Evolutionary conservation across 2,797 vertebrate genomes (phyloP), one percentile per base, ranked within the genome.

Genomic region (Stomatorhinus walkeri): DNA sequence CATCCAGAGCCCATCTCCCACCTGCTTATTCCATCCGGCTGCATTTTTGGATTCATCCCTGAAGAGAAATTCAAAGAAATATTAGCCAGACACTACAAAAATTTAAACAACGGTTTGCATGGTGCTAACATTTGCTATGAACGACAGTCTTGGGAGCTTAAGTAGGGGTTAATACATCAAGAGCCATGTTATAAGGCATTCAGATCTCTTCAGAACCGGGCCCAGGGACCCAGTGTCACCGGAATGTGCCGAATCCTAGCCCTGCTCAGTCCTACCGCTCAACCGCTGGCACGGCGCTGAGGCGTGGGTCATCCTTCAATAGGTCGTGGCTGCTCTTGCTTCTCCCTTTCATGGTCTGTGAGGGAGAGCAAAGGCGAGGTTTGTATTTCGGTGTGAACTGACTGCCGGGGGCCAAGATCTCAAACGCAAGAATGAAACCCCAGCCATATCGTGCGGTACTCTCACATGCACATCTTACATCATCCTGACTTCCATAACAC

Each of bases 241-340:
- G 0, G 56, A 59, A 22, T 9, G n/a, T 59, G 24, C 9, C 3
- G 0, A 32, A 72, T 14, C 64, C 4, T 14, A 72, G 28, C 10
- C 64, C 28, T 32, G 28, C 40, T 79, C 24, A 36, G 24, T 12
- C 51, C 16, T 93, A 99, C 98, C 97, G 97, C 91, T 96, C 94
- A 76, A 99, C 94, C 8, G 95, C 98, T 22, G 98, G 98, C 89
- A 99, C 95, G 1, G 98, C 98, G 92, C 98, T 99, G 88, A 99
- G 94, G 89, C 95, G 96, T 4, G 98, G 98, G 86, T 99, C 98
- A 86, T 99, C 97, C 93, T 98, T 99, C 89, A 99, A 93, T 4
- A 99, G 96, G 93, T 99, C 98, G 79, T 99, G 98, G 92, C 98
- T 99, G 92, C 98, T 99, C 96, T 99, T 99, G 95, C 98, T 98